Base-by-base conservation (phyloP, 2,888 invertebrate genomes). In the Lissonota sp. region DNA sequence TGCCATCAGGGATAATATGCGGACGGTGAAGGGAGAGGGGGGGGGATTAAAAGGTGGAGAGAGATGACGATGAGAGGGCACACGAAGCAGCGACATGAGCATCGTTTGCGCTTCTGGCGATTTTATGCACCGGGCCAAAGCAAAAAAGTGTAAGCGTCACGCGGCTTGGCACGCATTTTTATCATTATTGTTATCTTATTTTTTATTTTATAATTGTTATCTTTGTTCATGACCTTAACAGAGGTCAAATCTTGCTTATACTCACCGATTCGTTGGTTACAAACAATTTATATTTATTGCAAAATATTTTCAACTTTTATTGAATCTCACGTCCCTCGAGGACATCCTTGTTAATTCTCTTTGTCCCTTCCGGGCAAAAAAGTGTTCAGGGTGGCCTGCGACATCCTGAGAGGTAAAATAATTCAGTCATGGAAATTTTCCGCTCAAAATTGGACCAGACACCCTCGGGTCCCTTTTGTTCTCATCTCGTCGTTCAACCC, bases 251-350 rank as follows among this genome's bases (percentile, higher is more conserved):
- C 26, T 26, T 26, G 26, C 26, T 26, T 26, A 26, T 26, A 26
- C 26, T 26, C 26, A 1, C 26, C 3, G 3, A 26, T 2, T 26
- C 3, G 26, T 26, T 26, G 1, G 1, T 26, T 26, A 3, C 26
- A 26, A 26, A 26, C 26, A 26, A 14, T 40, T 49, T 60, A 42
- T 63, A 44, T 57, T 7, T 8, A 49, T 66, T 51, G 51, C 69
- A 42, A 42, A 75, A 70, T 78, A 55, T 67, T 69, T 70, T 55
- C 63, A 66, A 79, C 69, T 85, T 71, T 75, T 79, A 81, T 84
- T 70, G 66, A 81, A 82, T 84, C 73, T 78, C 75, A 69, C 62
- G 69, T 62, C 64, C 73, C 75, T 77, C 75, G 75, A 74, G 62
- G 79, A 75, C 78, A 2, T 60, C 70, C 76, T 80, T 76, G 80